phyloP scores from a whole-genome alignment of 2,888 invertebrate genomes.

The Agonopterix arenella region DNA sequence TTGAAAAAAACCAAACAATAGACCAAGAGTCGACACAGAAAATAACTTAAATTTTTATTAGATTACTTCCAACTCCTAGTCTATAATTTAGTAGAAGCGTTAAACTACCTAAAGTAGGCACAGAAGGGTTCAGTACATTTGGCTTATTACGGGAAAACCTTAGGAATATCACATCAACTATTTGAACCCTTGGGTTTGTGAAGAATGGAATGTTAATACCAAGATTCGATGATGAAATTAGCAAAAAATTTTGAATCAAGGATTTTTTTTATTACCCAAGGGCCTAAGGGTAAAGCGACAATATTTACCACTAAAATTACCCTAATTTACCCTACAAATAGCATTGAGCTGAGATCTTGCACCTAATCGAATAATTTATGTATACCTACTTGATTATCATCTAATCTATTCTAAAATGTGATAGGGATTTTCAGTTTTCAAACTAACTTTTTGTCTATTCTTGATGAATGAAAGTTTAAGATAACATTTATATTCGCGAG shows the following conservation, averaged over 20 bases:
- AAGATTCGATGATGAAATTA: neutral
- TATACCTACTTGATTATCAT: slow-evolving; percentile 5
- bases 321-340: slow-evolving; percentile 53
- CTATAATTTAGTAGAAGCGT: slow-evolving; percentile 28
- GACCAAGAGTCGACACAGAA: slow-evolving; percentile 9
- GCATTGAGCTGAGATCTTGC: slow-evolving; percentile 76
- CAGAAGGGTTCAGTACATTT: slow-evolving; percentile 76
- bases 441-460: too few species aligned
- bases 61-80: slow-evolving; percentile 5
- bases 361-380: slow-evolving; percentile 52
- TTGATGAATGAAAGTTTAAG: too few species aligned
- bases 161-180: slow-evolving; percentile 69
- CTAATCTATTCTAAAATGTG: too few species aligned
- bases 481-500: too few species aligned
- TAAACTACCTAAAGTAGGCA: slow-evolving; percentile 65
- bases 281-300: slow-evolving; percentile 58
- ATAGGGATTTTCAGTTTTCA: too few species aligned
- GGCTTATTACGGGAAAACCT: slow-evolving; percentile 68
- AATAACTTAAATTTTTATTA: slow-evolving; percentile 10
- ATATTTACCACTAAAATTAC: slow-evolving; percentile 54
- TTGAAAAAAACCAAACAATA: slow-evolving; percentile 26
- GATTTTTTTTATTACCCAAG: slow-evolving; percentile 34
- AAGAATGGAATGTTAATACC: slow-evolving; percentile 50
- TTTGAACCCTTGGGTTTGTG: slow-evolving; percentile 43
- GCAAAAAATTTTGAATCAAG: neutral